Base-by-base conservation (phyloP, 2,888 invertebrate species). In the Phyllotreta striolata region DNA sequence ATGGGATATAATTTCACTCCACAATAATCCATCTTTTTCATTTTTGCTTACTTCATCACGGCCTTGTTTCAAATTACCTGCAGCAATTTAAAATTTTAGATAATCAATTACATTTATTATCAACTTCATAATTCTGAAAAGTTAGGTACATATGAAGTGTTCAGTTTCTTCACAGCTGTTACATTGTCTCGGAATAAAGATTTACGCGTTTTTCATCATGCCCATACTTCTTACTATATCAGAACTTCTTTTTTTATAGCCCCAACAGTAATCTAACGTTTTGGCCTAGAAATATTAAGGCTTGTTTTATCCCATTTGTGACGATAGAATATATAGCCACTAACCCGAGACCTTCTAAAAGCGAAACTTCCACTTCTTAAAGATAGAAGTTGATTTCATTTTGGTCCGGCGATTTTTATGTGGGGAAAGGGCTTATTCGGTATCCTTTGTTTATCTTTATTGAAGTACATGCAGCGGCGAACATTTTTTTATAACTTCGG, bases 381-480 rank as follows among this genome's bases (percentile, higher is more conserved):
- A 51, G 49, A 58, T 49, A 40, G 24, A 58, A 49, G 13, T 58
- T 58, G 58, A 58, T 58, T 58, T 55, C 34, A 55, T 55, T 58
- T 58, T 58, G 40, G 58, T 49, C 49, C 40, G 49, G 34, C 49
- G 51, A 49, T 49, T 51, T 58, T 49, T 58, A 58, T 49, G 58
- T 49, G 49, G 12, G 49, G 49, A 34, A 40, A 12, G 8, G 49
- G 58, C 58, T 58, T 58, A 49, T 58, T 40, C 40, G 47, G n/a
- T 47, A 58, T 58, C 40, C 58, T 37, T 51, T 51, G 49, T 58
- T 58, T 57, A 57, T 57, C 57, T 57, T 47, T 57, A 57, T 57
- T 37, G 57, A 38, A 57, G 49, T 58, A 49, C 41, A 58, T 58
- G 49, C 49, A 49, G 58, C 49, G 49, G 39, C 51, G 41, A 49